Evolutionary conservation across 92 coral and sea anemone genomes (phyloP).

Genomic region (Porites cylindrica): DNA sequence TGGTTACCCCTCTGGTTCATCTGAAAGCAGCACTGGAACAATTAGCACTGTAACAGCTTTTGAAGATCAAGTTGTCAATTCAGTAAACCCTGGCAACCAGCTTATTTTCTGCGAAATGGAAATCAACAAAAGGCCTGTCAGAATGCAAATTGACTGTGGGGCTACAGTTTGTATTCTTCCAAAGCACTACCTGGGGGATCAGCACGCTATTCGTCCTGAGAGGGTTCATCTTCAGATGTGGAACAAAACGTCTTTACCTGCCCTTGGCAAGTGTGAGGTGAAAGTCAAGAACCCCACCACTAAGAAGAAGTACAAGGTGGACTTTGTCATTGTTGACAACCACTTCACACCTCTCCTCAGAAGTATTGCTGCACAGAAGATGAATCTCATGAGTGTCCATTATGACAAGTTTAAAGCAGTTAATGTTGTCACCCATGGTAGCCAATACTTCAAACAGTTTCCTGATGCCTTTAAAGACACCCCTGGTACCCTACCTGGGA

Average conservation of each 20-base stretch:
- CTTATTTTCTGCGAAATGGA: constrained; percentile 12
- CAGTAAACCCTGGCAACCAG: neutral
- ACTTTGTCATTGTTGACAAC: constrained; percentile 20
- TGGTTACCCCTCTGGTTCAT: too few species aligned
- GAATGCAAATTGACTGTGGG: neutral
- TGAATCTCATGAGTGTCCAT: constrained; percentile 12
- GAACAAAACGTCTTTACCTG: neutral
- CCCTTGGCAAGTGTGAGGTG: constrained; percentile 8
- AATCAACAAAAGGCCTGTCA: neutral
- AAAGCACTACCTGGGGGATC: neutral
- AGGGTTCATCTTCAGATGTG: constrained; percentile 2
- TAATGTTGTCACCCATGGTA: neutral
- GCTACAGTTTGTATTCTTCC: too few species aligned
- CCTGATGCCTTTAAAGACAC: constrained; percentile 19
- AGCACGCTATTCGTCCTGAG: neutral
- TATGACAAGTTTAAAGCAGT: neutral
- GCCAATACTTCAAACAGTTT: neutral
- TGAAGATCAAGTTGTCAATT: neutral
- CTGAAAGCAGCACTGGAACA: too few species aligned
- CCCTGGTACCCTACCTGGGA: constrained; percentile 15
- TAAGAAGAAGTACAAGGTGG: neutral
- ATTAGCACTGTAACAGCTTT: too few species aligned
- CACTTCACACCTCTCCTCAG: constrained; percentile 8
- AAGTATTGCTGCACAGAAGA: neutral
- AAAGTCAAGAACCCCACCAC: neutral